A percentile compares a stretch with the other conserved stretches of the same genome.
These are phyloP conservation scores for Oryzias celebensis DNA, from an alignment of 2,113 vertebrate species.

Conservation along the genomic window DNA sequence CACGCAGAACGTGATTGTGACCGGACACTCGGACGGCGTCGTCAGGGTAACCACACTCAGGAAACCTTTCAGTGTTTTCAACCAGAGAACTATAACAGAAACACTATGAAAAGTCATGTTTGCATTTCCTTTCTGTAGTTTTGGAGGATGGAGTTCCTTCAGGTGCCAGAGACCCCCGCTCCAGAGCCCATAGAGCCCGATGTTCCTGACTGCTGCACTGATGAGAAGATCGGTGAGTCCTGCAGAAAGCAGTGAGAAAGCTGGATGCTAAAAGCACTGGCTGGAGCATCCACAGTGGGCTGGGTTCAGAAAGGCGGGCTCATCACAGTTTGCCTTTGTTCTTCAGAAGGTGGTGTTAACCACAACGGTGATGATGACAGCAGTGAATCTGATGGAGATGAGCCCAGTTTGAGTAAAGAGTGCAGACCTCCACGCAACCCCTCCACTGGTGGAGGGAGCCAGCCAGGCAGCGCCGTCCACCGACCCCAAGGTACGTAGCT, in stretches of 20 bases:
- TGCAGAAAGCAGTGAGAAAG: background rate
- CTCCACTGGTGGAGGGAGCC: conserved; percentile 63
- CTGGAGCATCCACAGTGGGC: background rate
- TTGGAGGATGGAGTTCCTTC: conserved; percentile 98
- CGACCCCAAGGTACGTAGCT: conserved; percentile 74
- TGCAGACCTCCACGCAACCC: conserved; percentile 63
- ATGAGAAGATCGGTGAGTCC: conserved; percentile 88
- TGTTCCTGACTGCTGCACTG: conserved; percentile 88
- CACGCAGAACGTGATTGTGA: conserved; percentile 97
- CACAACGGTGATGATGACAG: conserved; percentile 88
- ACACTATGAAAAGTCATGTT: background rate
- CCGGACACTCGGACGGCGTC: conserved; percentile 93
- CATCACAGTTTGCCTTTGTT: fast-evolving
- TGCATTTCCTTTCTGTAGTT: conserved; percentile 76
- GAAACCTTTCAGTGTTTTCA: fast-evolving
- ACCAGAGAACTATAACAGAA: too few species aligned
- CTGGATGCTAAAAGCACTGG: background rate
- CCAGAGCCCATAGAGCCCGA: conserved; percentile 88
- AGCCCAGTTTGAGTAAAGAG: conserved; percentile 82
- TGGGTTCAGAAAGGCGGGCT: background rate
- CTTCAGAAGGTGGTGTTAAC: conserved; percentile 80
- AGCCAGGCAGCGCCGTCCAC: conserved; percentile 81
- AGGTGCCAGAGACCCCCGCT: conserved; percentile 97
- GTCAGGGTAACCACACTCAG: conserved; percentile 82
- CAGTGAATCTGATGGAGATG: conserved; percentile 93